Conservation (phyloP, 2,888 invertebrate species). For the Ganaspis brasiliensis region DNA sequence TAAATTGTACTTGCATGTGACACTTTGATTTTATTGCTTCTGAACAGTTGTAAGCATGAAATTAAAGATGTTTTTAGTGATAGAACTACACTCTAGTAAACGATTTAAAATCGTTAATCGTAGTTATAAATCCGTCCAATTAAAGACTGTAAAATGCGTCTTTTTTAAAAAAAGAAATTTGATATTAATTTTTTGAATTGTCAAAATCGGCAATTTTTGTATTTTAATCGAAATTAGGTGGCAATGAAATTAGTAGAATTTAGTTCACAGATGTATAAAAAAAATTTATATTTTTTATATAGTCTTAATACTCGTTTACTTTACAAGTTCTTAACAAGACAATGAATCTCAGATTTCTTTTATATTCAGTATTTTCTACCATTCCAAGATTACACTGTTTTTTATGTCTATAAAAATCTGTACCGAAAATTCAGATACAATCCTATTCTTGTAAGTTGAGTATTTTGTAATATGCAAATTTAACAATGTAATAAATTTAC, state of each 20-base stretch:
- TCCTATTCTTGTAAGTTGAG: background rate
- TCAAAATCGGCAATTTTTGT: too few species aligned
- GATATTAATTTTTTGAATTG: too few species aligned
- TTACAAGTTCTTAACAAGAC: background rate
- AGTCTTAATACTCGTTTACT: too few species aligned
- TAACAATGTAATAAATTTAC: constrained; percentile 27
- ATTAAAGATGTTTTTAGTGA: background rate
- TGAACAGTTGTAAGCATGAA: background rate
- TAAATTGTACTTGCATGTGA: background rate
- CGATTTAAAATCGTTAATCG: constrained; percentile 10
- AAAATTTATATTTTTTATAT: too few species aligned
- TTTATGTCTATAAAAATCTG: background rate
- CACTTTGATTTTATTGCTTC: background rate
- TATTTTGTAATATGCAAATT: constrained; percentile 21
- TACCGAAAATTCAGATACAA: constrained; percentile 23
- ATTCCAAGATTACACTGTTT: constrained; percentile 7
- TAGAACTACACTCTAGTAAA: background rate
- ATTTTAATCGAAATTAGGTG: too few species aligned
- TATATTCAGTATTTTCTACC: background rate
- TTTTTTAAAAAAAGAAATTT: constrained; percentile 1
- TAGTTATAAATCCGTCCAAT: constrained; percentile 29
- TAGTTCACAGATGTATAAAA: background rate
- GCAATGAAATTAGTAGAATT: too few species aligned
- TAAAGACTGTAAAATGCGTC: constrained; percentile 1
- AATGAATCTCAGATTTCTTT: background rate